Evolutionary conservation across 2,797 vertebrate genomes (phyloP).

Genomic region (Enteromius viviparus): DNA sequence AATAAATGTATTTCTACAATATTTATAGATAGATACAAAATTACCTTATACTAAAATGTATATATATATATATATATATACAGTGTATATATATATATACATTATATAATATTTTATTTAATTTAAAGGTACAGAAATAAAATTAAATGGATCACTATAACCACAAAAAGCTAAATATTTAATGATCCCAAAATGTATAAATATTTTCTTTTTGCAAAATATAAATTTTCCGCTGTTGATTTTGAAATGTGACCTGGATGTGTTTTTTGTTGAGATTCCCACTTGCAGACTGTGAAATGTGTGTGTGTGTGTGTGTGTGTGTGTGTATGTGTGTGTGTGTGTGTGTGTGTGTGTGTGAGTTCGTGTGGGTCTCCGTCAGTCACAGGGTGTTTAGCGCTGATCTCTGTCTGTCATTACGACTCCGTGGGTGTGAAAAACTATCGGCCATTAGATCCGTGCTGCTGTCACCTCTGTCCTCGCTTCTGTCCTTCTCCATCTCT

Average conservation of each 20-base stretch:
- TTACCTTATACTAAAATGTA: no score
- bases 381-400: slow-evolving; percentile 26
- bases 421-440: slow-evolving; percentile 59
- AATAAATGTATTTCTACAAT: no score
- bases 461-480: slow-evolving; percentile 49
- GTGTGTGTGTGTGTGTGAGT: slow-evolving; percentile 1
- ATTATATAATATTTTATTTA: neutral
- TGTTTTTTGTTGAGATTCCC: neutral
- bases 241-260: neutral
- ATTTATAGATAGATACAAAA: no score
- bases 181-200: neutral
- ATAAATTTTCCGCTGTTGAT: neutral
- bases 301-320: neutral
- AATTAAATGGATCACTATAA: neutral
- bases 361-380: slow-evolving; percentile 26
- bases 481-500: slow-evolving; percentile 37
- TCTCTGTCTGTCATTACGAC: slow-evolving; percentile 53
- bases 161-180: neutral
- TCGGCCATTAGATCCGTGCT: slow-evolving; percentile 44
- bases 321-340: neutral
- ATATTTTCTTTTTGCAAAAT: neutral
- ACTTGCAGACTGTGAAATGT: neutral
- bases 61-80: no score
- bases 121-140: neutral
- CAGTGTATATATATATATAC: no score